Conservation (phyloP, 2,888 invertebrate genomes). For the Unio pictorum region DNA sequence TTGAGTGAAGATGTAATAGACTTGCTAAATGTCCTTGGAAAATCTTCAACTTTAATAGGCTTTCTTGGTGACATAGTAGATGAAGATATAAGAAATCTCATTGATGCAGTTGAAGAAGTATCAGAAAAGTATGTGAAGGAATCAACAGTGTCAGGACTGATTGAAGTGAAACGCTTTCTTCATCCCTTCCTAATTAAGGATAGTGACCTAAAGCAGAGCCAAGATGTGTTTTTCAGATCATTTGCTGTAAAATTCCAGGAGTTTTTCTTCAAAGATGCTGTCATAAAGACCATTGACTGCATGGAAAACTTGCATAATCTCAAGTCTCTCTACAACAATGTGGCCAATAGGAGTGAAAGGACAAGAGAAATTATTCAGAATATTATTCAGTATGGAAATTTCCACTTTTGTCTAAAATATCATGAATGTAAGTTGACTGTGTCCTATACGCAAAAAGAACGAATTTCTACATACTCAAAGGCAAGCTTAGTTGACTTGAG, state of each 20-base stretch:
- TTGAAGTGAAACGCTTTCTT: no score
- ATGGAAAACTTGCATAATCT: conserved; percentile 36
- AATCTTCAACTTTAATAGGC: no score
- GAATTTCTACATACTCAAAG: conserved; percentile 5
- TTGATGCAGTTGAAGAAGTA: no score
- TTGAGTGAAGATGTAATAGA: conserved; percentile 12
- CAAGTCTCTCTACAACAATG: conserved; percentile 38
- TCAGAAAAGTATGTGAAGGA: no score
- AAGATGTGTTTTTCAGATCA: no score
- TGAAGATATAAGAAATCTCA: no score
- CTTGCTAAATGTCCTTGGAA: conserved; percentile 20
- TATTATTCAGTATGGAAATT: conserved; percentile 28
- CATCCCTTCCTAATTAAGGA: no score
- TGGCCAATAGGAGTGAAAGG: conserved; percentile 43
- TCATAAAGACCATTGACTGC: no score
- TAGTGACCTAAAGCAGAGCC: no score
- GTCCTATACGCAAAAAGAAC: conserved; percentile 23
- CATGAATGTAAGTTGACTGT: conserved; percentile 13
- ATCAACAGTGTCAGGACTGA: no score
- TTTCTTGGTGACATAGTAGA: no score
- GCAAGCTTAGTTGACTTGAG: conserved; percentile 30
- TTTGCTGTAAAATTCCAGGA: background rate
- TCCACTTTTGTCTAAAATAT: conserved; percentile 16
- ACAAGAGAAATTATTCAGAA: conserved; percentile 37
- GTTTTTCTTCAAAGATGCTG: conserved; percentile 2